These are phyloP conservation scores for Zootermopsis nevadensis DNA, from an alignment of 2,888 invertebrate genomes.

Conservation along the genomic window DNA sequence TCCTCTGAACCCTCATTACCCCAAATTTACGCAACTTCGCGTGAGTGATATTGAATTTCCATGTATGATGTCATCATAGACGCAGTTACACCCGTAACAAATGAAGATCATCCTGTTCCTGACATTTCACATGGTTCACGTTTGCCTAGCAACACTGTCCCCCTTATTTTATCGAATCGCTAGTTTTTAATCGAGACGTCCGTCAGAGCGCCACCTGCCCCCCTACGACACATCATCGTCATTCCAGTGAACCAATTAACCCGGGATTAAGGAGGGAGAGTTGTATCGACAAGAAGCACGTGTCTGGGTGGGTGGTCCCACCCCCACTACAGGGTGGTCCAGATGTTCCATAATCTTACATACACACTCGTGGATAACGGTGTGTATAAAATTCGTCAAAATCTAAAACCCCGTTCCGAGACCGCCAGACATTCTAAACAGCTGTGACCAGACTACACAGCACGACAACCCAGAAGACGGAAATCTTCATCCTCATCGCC, in stretches of 20 bases:
- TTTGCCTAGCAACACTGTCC: not conserved
- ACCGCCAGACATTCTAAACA: too few relatives aligned
- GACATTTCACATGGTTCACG: slow-evolving; percentile 13
- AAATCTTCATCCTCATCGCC: too few relatives aligned
- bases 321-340: not conserved
- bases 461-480: too few relatives aligned
- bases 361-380: too few relatives aligned
- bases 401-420: too few relatives aligned
- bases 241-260: slow-evolving; percentile 46
- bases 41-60: slow-evolving; percentile 8
- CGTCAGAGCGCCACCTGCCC: slow-evolving; percentile 37
- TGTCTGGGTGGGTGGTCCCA: slow-evolving; percentile 9
- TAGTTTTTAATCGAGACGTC: too few relatives aligned
- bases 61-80: slow-evolving; percentile 8
- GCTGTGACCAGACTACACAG: too few relatives aligned
- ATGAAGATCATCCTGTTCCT: slow-evolving; percentile 11
- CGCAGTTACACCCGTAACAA: slow-evolving; percentile 4
- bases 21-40: not conserved
- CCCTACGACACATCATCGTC: not conserved
- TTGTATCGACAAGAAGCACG: slow-evolving; percentile 36
- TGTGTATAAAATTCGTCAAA: too few relatives aligned
- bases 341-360: not conserved
- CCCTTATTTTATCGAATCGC: not conserved
- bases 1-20: not conserved
- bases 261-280: slow-evolving; percentile 45